Percentiles rank a stretch among this genome's conserved stretches.
phyloP scores from a whole-genome alignment of 2,888 invertebrate genomes.

The Venustoraphidia nigricollis region DNA sequence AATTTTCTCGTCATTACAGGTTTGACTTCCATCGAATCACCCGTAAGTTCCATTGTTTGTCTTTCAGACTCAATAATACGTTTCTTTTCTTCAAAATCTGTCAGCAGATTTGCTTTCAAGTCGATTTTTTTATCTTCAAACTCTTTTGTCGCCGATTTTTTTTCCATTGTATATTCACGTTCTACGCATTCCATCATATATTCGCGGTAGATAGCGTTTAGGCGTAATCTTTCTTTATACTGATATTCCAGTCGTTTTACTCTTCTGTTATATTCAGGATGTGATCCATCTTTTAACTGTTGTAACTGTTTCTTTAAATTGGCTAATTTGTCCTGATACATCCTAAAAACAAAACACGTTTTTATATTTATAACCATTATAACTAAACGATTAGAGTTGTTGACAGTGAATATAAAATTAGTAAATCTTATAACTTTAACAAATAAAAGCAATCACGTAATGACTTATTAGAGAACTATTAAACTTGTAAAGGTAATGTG shows the following conservation, averaged over 20 bases:
- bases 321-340: conserved; percentile 82
- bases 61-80: conserved; percentile 80
- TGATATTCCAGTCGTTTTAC: conserved; percentile 69
- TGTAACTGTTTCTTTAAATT: conserved; percentile 79
- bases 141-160: conserved; percentile 77
- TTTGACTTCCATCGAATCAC: conserved; percentile 81
- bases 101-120: conserved; percentile 71
- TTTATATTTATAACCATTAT: too few species aligned
- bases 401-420: conserved; percentile 1
- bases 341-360: conserved; percentile 32
- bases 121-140: conserved; percentile 92
- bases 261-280: conserved; percentile 72
- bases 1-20: conserved; percentile 91
- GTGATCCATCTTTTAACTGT: conserved; percentile 70
- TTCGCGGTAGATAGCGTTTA: conserved; percentile 64
- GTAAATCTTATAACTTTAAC: not conserved
- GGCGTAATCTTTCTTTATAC: conserved; percentile 60
- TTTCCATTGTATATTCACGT: conserved; percentile 73
- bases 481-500: not conserved
- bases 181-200: conserved; percentile 78
- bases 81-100: conserved; percentile 85
- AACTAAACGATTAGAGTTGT: not conserved
- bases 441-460: not conserved
- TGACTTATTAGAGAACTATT: not conserved
- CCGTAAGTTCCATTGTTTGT: conserved; percentile 77